Base-by-base conservation (phyloP, 2,797 vertebrate genomes). In the Urocyon cinereoargenteus region DNA sequence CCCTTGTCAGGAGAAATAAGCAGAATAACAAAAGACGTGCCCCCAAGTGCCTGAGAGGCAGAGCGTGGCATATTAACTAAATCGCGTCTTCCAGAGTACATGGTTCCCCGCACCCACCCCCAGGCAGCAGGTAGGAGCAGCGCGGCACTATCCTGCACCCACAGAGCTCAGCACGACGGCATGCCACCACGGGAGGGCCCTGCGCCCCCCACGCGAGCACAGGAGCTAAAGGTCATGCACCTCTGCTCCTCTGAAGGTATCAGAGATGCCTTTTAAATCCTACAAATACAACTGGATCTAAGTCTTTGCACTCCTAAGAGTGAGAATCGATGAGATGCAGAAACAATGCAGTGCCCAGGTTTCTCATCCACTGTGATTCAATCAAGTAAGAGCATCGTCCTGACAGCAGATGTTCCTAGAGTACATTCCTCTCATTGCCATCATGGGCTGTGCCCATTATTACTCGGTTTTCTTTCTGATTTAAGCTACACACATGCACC, bases 1-100 rank as follows among this genome's bases (percentile, higher is more conserved):
- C 97, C 96, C 97, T 95, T 97, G 97, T 97, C 96, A 94, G 75
- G 86, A 97, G 88, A 97, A 97, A 96, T 96, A 96, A 97, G 64
- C 85, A 86, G 85, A 96, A 92, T 77, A 97, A 96, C 87, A 85
- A 89, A 96, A 98, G 95, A 95, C 51, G 28, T 91, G 82, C 40
- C 92, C 94, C 82, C 45, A 45, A 86, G 72, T 45, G 87, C 85
- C 82, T 53, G 81, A 92, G 86, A 96, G 77, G 70, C 78, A 89
- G 53, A 86, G 73, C 15, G 21, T 31, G 84, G 97, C 94, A 87
- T 96, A 85, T 62, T 96, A 97, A 95, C 85, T 95, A 86, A 86
- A 87, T 90, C 57, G 36, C 2, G 0, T 83, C 81, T 59, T 82
- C 68, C 83, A 10, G 26, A 26, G 34, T 24, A 3, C n/a, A 2